Evolutionary conservation across 2,888 invertebrate species (phyloP).

Genomic region (Adela reaumurella): DNA sequence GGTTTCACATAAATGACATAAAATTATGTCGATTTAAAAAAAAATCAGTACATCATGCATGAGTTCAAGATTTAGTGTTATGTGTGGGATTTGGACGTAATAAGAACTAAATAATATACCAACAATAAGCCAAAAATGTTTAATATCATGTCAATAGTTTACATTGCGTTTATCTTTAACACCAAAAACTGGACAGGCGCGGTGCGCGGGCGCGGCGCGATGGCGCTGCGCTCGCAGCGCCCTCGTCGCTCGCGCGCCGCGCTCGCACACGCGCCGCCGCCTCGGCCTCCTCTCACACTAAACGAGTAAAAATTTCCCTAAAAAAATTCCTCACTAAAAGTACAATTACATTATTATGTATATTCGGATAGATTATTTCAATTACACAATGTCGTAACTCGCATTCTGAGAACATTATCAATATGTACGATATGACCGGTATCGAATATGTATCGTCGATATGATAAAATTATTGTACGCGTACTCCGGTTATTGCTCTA

Average conservation of each 20-base stretch:
- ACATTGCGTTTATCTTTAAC: conserved; percentile 47
- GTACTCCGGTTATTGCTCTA: neutral
- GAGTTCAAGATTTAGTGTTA: too few species aligned
- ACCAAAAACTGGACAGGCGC: conserved; percentile 45
- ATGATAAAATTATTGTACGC: neutral
- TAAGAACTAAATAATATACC: conserved; percentile 32
- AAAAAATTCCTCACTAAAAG: conserved; percentile 38
- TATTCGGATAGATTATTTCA: conserved; percentile 25
- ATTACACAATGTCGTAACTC: conserved; percentile 1
- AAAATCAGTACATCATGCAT: too few species aligned
- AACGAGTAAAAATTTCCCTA: conserved; percentile 50
- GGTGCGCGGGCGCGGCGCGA: conserved; percentile 57
- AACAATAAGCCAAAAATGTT: conserved; percentile 56
- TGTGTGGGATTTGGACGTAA: too few species aligned
- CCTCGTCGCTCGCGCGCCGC: conserved; percentile 40
- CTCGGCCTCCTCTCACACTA: conserved; percentile 50
- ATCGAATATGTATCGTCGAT: neutral
- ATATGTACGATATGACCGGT: neutral
- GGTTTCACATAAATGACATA: too few species aligned
- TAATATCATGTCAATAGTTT: conserved; percentile 54
- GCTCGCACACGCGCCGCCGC: too few species aligned
- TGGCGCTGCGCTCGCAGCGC: conserved; percentile 69
- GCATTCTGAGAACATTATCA: neutral
- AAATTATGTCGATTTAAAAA: too few species aligned
- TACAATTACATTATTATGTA: conserved; percentile 31